Evolutionary conservation across 2,797 vertebrate genomes (phyloP).

Genomic region (Typhlichthys eigenmanni): DNA sequence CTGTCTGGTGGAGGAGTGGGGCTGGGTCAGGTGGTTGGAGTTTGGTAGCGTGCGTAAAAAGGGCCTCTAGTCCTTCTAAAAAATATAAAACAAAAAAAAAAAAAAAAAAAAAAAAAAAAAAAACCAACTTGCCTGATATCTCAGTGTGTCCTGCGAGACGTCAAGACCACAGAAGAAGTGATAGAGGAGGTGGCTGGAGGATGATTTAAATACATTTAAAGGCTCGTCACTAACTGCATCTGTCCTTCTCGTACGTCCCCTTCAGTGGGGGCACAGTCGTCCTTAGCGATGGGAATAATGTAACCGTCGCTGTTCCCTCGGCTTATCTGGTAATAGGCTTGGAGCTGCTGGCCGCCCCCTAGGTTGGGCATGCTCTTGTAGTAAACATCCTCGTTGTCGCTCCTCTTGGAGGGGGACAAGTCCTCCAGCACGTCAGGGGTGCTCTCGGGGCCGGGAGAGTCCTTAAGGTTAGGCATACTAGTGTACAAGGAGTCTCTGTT

Average conservation of each 20-base stretch:
- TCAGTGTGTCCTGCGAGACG: slow-evolving; percentile 71
- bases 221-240: slow-evolving; percentile 99
- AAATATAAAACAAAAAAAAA: slow-evolving; percentile 44
- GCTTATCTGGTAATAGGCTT: slow-evolving; percentile 98
- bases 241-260: slow-evolving; percentile 98
- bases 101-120: slow-evolving; percentile 18
- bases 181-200: slow-evolving; percentile 30
- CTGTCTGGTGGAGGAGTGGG: slow-evolving; percentile 32
- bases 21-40: slow-evolving; percentile 24
- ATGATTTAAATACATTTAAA: slow-evolving; percentile 87
- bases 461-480: slow-evolving; percentile 97
- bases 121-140: slow-evolving; percentile 64
- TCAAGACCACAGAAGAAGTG: slow-evolving; percentile 39
- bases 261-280: slow-evolving; percentile 88
- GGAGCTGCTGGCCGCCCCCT: slow-evolving; percentile 90
- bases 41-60: slow-evolving; percentile 42
- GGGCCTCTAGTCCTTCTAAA: slow-evolving; percentile 55
- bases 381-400: slow-evolving; percentile 95
- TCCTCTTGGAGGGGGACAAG: slow-evolving; percentile 91
- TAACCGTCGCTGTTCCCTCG: slow-evolving; percentile 93
- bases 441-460: slow-evolving; percentile 94
- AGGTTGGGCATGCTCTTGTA: slow-evolving; percentile 99
- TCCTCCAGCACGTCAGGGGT: slow-evolving; percentile 90
- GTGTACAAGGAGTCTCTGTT: slow-evolving; percentile 99
- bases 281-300: slow-evolving; percentile 94